Evolutionary conservation across 2,888 invertebrate species (phyloP), one percentile per base, ranked within the genome.

Genomic region (Bimastos eiseni): DNA sequence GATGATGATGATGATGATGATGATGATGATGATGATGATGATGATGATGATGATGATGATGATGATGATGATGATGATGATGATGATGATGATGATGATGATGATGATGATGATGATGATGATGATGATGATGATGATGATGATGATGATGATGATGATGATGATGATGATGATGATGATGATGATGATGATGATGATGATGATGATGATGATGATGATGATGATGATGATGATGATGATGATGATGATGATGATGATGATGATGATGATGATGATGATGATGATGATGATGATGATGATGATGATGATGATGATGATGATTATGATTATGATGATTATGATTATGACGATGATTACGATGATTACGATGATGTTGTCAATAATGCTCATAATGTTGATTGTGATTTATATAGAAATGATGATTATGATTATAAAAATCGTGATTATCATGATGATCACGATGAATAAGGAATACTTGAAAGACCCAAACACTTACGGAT

Each of bases 361-460:
- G 89, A 36, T n/a, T 17, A 55, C 49, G 89, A 89, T 89, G 89
- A 49, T 89, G 89, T 44, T 89, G 89, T 21, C 49, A 55, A 89
- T 89, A 55, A 89, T 89, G 89, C 38, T 89, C 44, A 89, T 89
- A 55, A 89, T 89, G 89, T 44, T 89, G 89, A 89, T 89, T 41
- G 49, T 89, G 89, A 89, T 89, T 41, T 21, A 44, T 41, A 89
- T 89, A 55, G 49, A 44, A n/a, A 89, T 89, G 89, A 49, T 89
- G 89, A 89, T 89, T 33, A 89, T 37, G 89, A 36, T 37, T 33
- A 17, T 33, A 13, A 13, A 17, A 17, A 41, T 41, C 8, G 15
- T 41, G 8, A 41, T 41, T 5, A 41, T 41, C 8, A 41, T 41
- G 24, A 49, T 49, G 24, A 49, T 49, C 24, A 17, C n/a, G n/a